A percentile compares a stretch with the other conserved stretches of the same genome.
These are phyloP conservation scores for Elmis aenea DNA, from an alignment of 2,888 invertebrate species.

Conservation along the genomic window DNA sequence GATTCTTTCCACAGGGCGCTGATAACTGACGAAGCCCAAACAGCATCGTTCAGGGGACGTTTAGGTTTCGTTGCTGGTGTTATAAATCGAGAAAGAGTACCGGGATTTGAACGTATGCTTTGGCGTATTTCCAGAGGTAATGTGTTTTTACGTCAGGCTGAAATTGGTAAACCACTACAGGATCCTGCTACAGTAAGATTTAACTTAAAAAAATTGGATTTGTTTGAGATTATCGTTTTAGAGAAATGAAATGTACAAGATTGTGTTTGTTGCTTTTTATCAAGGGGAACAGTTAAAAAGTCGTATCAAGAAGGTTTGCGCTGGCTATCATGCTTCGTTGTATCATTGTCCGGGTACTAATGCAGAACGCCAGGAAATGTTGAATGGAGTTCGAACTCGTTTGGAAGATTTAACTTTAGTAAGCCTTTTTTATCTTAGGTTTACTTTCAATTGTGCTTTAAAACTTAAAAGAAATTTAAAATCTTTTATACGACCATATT, in stretches of 20 bases:
- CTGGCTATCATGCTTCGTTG: constrained; percentile 84
- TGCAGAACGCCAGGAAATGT: constrained; percentile 80
- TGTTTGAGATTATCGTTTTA: constrained; percentile 48
- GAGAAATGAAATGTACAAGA: constrained; percentile 83
- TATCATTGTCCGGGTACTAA: constrained; percentile 88
- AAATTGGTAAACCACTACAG: constrained; percentile 76
- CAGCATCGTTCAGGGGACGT: constrained; percentile 47
- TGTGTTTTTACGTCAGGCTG: constrained; percentile 84
- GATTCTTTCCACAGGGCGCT: constrained; percentile 53
- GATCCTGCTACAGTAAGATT: constrained; percentile 82
- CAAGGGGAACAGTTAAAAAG: constrained; percentile 88
- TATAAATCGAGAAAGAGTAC: constrained; percentile 79
- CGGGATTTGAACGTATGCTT: constrained; percentile 86
- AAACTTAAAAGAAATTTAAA: too few relatives aligned
- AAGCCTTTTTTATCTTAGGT: too few relatives aligned
- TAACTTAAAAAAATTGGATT: neutral
- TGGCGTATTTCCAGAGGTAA: constrained; percentile 92
- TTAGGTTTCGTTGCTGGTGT: constrained; percentile 83
- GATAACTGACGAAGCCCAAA: constrained; percentile 49
- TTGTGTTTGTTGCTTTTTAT: constrained; percentile 82
- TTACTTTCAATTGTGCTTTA: too few relatives aligned
- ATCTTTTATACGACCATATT: too few relatives aligned
- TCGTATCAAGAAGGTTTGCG: constrained; percentile 87
- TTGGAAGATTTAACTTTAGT: constrained; percentile 83
- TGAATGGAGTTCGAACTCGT: constrained; percentile 79